Base-by-base conservation (phyloP, 1,140 invertebrate species). In the Halotydeus destructor region DNA sequence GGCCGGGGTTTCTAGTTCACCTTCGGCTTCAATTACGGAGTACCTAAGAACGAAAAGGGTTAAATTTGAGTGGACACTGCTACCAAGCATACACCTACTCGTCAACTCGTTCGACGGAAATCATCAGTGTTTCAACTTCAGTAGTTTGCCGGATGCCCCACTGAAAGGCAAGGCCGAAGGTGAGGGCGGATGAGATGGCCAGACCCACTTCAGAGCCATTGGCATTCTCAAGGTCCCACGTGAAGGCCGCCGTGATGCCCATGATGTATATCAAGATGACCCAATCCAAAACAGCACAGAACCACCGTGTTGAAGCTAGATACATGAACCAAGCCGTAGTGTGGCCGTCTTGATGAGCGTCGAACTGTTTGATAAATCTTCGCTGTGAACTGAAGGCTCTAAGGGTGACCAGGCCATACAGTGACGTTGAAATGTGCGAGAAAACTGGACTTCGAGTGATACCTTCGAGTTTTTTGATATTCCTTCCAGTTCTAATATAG, bases 391-490 rank as follows among this genome's bases (percentile, higher is more conserved):
- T 39, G 38, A 61, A 62, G 1, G 66, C 65, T 40, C 67, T 49
- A 21, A 69, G 62, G 0, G 65, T 67, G 19, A 59, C 55, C 8
- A 69, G 54, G 12, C 67, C 67, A 44, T 64, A 57, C 5, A 69
- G 47, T 0, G 61, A 60, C 28, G 64, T 58, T 44, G 61, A 64
- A 0, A 69, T 50, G 48, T 67, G 65, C 6, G 64, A 63, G 48
- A 66, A 68, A 0, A 69, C 58, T 3, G 66, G 67, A 50, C 62
- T 65, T 18, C 65, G 54, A 25, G 57, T 78, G 55, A 76, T 72
- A 54, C 76, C 79, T 67, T 91, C 84, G 41, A 89, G 65, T 44
- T 83, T 69, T 62, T 89, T 89, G n/a, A 89, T 66, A 61, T 76
- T 79, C 43, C 83, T 65, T 19, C 78, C 80, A 0, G 81, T 79